Evolutionary conservation across 1,140 invertebrate species (phyloP), one percentile per base, ranked within the genome.

Genomic region (Zaprionus davidi): DNA sequence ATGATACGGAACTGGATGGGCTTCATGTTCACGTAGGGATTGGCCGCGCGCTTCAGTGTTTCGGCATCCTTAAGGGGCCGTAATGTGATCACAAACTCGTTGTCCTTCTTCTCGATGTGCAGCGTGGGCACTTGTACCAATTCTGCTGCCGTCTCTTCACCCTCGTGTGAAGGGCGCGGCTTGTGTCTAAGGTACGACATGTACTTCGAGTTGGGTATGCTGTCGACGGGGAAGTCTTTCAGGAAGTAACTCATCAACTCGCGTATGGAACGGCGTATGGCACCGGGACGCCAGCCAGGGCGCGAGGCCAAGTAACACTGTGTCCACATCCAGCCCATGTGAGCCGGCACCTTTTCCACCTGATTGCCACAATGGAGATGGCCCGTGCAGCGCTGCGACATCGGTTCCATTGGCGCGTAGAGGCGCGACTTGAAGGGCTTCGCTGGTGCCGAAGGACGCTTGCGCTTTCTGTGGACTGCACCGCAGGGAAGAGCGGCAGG

Each of bases 291-390:
- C 92, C 92, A 92, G 1, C 85, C 85, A 0, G 71, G 70, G 5
- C 56, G 62, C 49, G 76, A 28, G 9, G 79, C 88, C 44, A 76
- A 41, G 0, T 79, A 72, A 60, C 82, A 49, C 4, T 79, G 58
- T 5, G 90, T 92, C 92, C 92, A 92, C n/a, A 92, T 51, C 92
- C 92, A 92, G n/a, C 92, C 92, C 92, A 92, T 92, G 28, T 92
- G 82, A 5, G 67, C 49, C 12, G 92, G 92, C 12, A 92, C 90
- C 44, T 78, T 77, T 3, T 53, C 51, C 2, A 57, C 53, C 3
- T 34, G 56, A 9, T 76, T 58, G 1, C 22, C 11, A 13, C 66
- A 65, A 0, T 63, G 46, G 20, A 24, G 28, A n/a, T 79, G 90
- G 0, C 46, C 41, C 2, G 3, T 55, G 44, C 0, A 17, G 9